phyloP scores from a whole-genome alignment of 1,140 invertebrate genomes.

The Ips nitidus region DNA sequence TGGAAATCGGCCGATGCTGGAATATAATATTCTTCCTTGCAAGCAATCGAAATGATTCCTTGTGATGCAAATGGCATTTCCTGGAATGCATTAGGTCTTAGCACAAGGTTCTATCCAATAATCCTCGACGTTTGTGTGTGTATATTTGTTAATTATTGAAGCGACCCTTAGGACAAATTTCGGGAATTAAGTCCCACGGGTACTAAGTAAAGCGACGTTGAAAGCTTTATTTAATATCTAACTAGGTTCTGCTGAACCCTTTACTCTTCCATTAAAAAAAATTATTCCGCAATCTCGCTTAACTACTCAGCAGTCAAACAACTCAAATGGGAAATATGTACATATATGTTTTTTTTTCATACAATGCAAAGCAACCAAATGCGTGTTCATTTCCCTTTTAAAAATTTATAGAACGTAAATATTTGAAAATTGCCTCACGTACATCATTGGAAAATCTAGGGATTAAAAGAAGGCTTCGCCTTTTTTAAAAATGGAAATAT shows the following conservation, averaged over 20 bases:
- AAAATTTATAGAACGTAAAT: conserved; percentile 13
- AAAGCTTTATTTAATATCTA: conserved; percentile 6
- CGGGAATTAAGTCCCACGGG: conserved; percentile 3
- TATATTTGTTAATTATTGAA: conserved; percentile 19
- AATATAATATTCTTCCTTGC: conserved; percentile 26
- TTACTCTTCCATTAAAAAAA: neutral
- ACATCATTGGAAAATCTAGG: conserved; percentile 2
- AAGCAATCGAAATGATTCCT: conserved; percentile 20
- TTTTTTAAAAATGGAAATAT: conserved; percentile 16
- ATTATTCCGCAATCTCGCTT: neutral
- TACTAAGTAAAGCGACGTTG: neutral
- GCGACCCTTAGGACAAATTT: neutral
- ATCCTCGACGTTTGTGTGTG: conserved; percentile 9
- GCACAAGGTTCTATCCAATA: conserved; percentile 17
- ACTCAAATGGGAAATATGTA: neutral
- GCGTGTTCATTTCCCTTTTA: conserved; percentile 8
- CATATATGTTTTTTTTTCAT: neutral
- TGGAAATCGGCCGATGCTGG: conserved; percentile 8
- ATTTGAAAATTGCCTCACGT: conserved; percentile 16
- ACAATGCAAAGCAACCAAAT: conserved; percentile 11
- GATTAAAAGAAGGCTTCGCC: conserved; percentile 14
- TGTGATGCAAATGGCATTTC: conserved; percentile 22
- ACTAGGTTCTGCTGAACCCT: neutral
- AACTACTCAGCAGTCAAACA: neutral
- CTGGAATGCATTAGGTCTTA: conserved; percentile 17